phyloP scores from a whole-genome alignment of 2,888 invertebrate genomes.

The Nemurella pictetii region DNA sequence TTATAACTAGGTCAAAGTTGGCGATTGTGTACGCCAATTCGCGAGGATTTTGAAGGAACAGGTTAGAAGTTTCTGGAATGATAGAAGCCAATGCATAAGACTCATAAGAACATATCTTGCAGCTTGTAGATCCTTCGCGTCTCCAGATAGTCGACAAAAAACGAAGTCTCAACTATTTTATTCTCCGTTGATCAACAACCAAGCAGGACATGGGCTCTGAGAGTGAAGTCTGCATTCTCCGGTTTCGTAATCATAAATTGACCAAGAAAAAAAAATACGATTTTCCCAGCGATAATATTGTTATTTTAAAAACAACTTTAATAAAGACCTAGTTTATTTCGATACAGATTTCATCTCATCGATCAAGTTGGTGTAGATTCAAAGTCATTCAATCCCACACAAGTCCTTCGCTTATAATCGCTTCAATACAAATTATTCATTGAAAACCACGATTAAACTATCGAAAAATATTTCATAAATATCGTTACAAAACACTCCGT shows the following conservation, averaged over 20 bases:
- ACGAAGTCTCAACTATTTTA: no score
- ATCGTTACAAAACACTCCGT: not conserved
- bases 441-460: not conserved
- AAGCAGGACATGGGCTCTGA: no score
- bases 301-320: not conserved
- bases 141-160: no score
- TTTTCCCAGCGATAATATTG: not conserved
- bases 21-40: no score
- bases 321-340: not conserved
- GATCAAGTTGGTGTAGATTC: not conserved
- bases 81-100: no score
- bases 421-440: not conserved
- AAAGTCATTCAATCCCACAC: not conserved
- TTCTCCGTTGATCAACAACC: no score
- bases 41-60: no score
- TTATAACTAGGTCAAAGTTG: no score
- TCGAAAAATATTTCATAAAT: not conserved
- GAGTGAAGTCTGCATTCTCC: not conserved
- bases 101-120: no score
- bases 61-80: no score
- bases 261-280: not conserved
- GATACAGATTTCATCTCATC: not conserved
- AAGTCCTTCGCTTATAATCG: not conserved
- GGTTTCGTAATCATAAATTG: not conserved
- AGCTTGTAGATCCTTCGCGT: no score